phyloP scores from a whole-genome alignment of 2,888 invertebrate genomes.

The Notodonta ziczac region DNA sequence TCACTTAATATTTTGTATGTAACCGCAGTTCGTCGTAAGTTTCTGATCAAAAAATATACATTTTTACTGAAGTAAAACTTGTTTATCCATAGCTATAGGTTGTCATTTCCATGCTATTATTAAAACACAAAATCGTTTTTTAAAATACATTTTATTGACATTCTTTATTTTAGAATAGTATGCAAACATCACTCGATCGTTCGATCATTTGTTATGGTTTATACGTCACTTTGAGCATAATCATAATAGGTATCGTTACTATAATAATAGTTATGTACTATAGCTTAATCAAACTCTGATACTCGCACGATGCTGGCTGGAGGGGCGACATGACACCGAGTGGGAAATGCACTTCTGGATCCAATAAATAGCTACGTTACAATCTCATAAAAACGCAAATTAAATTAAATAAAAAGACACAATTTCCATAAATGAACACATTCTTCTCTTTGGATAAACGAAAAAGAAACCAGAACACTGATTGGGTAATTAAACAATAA shows the following conservation, averaged over 20 bases:
- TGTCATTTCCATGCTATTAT: no score
- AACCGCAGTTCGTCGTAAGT: neutral
- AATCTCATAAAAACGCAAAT: constrained; percentile 67
- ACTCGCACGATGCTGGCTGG: constrained; percentile 37
- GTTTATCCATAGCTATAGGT: neutral
- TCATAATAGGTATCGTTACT: constrained; percentile 48
- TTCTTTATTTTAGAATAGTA: constrained; percentile 79
- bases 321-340: constrained; percentile 45
- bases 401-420: constrained; percentile 56
- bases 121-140: constrained; percentile 60
- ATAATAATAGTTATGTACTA: constrained; percentile 41
- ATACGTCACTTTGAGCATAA: constrained; percentile 77
- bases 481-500: constrained; percentile 55
- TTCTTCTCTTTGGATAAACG: constrained; percentile 74
- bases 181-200: constrained; percentile 80
- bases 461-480: constrained; percentile 62
- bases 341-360: constrained; percentile 79
- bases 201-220: constrained; percentile 64
- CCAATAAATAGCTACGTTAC: constrained; percentile 74
- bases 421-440: constrained; percentile 77
- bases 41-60: constrained; percentile 1
- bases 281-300: constrained; percentile 49
- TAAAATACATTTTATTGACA: constrained; percentile 84
- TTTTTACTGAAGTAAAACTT: neutral
- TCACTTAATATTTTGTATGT: neutral